phyloP scores from a whole-genome alignment of 2,888 invertebrate genomes.

The Xanthorhoe spadicearia region DNA sequence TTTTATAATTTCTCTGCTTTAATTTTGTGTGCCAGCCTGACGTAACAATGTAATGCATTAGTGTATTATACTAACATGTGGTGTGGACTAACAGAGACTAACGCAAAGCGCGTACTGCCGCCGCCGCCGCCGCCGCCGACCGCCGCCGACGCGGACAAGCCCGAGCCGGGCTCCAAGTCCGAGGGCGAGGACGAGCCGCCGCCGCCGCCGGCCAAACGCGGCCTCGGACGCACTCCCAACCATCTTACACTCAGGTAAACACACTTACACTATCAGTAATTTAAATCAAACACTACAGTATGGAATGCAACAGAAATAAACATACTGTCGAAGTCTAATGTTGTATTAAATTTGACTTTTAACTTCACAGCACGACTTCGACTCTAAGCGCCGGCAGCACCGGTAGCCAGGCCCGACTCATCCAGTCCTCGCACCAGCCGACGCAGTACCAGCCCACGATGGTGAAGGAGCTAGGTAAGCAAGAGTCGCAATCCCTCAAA shows the following conservation, averaged over 20 bases:
- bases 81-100: constrained; percentile 54
- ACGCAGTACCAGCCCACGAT: constrained; percentile 95
- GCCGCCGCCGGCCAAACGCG: constrained; percentile 86
- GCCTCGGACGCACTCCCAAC: constrained; percentile 95
- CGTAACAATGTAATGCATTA: neutral
- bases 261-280: neutral
- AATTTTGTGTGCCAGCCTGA: neutral
- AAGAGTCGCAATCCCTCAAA: constrained; percentile 80
- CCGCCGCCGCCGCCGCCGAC: constrained; percentile 64
- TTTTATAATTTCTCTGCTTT: neutral
- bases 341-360: constrained; percentile 11
- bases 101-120: constrained; percentile 56
- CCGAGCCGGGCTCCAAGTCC: constrained; percentile 91
- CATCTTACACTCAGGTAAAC: constrained; percentile 92
- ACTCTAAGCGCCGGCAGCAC: constrained; percentile 97
- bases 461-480: constrained; percentile 95
- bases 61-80: constrained; percentile 34
- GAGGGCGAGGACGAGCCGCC: constrained; percentile 94
- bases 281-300: too few relatives aligned
- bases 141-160: constrained; percentile 76
- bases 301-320: too few relatives aligned
- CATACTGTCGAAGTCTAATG: neutral
- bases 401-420: constrained; percentile 95
- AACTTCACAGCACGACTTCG: constrained; percentile 92
- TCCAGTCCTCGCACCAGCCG: constrained; percentile 97